Evolutionary conservation across 1,140 invertebrate genomes (phyloP).

Genomic region (Procambarus virginalis): DNA sequence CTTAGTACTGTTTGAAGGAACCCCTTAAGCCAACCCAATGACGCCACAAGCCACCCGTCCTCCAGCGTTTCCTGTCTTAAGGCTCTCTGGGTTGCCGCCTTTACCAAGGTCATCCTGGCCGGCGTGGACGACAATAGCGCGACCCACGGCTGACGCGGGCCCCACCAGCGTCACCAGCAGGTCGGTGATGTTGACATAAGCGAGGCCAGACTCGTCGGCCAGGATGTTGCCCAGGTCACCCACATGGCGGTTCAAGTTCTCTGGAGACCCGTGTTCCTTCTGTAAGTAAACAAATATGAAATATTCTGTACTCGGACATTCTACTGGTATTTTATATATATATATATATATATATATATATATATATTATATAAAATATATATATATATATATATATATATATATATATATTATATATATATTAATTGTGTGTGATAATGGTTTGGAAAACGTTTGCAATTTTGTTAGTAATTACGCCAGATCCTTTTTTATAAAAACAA

Average conservation of each 20-base stretch:
- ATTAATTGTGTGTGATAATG: too few species aligned
- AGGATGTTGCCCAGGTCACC: constrained; percentile 95
- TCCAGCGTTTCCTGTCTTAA: constrained; percentile 97
- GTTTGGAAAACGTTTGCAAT: too few species aligned
- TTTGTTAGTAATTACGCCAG: too few species aligned
- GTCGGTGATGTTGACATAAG: constrained; percentile 86
- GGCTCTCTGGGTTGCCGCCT: constrained; percentile 94
- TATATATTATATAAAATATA: too few species aligned
- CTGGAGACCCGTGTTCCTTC: constrained; percentile 91
- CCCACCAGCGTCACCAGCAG: constrained; percentile 64
- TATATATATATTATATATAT: neutral
- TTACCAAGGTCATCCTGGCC: constrained; percentile 95
- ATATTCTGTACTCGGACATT: too few species aligned
- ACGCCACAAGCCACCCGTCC: constrained; percentile 96
- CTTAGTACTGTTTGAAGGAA: too few species aligned
- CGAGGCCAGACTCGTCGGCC: constrained; percentile 82
- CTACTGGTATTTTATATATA: too few species aligned
- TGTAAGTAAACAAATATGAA: constrained; percentile 3
- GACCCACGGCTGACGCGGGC: constrained; percentile 61
- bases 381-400: neutral
- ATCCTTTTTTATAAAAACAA: too few species aligned
- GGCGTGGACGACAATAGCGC: constrained; percentile 81
- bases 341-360: neutral
- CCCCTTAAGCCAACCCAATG: constrained; percentile 79
- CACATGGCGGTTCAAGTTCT: constrained; percentile 84